phyloP scores from a whole-genome alignment of 2,888 invertebrate species.

The Tineola bisselliella region DNA sequence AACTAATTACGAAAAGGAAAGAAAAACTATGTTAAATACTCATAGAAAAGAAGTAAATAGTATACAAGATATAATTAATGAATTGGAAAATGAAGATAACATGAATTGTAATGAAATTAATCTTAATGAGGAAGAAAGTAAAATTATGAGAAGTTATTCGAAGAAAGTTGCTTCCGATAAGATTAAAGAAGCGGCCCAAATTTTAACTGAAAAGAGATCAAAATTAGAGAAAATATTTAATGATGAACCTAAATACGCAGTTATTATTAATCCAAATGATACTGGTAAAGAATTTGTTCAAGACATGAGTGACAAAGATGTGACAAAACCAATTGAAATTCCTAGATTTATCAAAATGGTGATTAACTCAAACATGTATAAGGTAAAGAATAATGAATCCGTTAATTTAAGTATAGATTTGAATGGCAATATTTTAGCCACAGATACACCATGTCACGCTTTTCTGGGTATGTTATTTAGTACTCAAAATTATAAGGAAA shows the following conservation, averaged over 20 bases:
- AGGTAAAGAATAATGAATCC: neutral
- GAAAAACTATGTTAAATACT: slow-evolving; percentile 12
- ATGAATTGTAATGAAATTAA: slow-evolving; percentile 20
- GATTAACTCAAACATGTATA: neutral
- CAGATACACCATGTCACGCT: slow-evolving; percentile 46
- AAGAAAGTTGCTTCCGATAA: slow-evolving; percentile 13
- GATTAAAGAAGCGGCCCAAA: neutral
- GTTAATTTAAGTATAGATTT: slow-evolving; percentile 38
- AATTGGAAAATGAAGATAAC: slow-evolving; percentile 29
- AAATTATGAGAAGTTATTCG: slow-evolving; percentile 16
- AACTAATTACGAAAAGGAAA: slow-evolving; percentile 17
- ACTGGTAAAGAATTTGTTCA: neutral
- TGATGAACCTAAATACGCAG: neutral
- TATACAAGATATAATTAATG: slow-evolving; percentile 51
- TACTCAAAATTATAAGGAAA: slow-evolving; percentile 26
- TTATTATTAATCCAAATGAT: neutral
- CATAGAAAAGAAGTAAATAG: slow-evolving; percentile 38
- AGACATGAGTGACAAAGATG: no score
- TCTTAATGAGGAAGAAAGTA: slow-evolving; percentile 34
- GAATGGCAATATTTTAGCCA: slow-evolving; percentile 50
- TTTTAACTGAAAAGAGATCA: neutral
- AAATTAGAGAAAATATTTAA: neutral
- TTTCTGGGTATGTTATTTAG: slow-evolving; percentile 50
- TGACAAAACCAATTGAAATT: neutral
- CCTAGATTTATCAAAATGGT: neutral